Base-by-base conservation (phyloP, 2,797 vertebrate species). In the Sylvia borin region DNA sequence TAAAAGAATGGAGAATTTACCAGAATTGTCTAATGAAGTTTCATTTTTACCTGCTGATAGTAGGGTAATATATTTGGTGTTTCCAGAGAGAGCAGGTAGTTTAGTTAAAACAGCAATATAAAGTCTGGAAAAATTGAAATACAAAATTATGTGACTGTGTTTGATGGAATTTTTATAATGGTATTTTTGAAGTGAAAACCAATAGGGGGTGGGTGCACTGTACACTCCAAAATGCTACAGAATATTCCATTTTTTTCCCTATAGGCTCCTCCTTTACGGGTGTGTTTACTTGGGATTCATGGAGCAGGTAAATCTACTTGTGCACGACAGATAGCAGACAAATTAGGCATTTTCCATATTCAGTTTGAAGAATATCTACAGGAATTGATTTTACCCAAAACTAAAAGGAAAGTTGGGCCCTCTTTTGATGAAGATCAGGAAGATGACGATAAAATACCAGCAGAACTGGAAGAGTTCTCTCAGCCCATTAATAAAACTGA, bases 361-460 rank as follows among this genome's bases (percentile, higher is more conserved):
- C 99, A 99, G n/a, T 99, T 99, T 96, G 98, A 98, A 77, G 99
- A 99, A 95, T 97, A 97, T 60, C 98, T 99, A 38, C 99, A 99
- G 95, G 99, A 98, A 98, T 89, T 98, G 78, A 95, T 99, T 91
- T 95, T 99, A 91, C 93, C 97, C 79, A 99, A 99, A 98, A 98
- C 98, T 26, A 98, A 98, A 97, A 96, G 91, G 79, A 98, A 88
- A 43, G 92, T 99, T 85, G 97, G 96, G 50, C 92, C 92, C 15
- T 77, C 97, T 64, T 98, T 98, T 96, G 98, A 99, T 48, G 96
- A 97, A 17, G 98, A 99, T 45, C 66, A 47, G 57, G 97, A 98
- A 71, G 96, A 97, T 43, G 84, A 88, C 19, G 9, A 31, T 70
- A 53, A 97, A 88, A 96, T 97, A 45, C 84, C 87, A 62, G 61